Evolutionary conservation across 2,113 vertebrate species (phyloP).

Genomic region (Cepphus grylle): DNA sequence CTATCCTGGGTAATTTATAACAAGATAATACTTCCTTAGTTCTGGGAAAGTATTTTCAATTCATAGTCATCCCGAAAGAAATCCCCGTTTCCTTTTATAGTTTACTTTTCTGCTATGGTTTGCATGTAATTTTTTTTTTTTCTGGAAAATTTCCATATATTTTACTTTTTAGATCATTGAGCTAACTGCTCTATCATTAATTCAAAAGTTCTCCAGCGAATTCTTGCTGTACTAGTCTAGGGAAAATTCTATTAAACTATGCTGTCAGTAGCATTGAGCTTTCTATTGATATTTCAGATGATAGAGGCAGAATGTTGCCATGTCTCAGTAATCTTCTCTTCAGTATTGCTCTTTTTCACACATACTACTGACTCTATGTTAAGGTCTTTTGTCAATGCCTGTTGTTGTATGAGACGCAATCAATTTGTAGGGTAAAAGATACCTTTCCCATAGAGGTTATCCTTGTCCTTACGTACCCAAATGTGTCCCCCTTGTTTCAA

Average conservation of each 20-base stretch:
- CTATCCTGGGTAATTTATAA: not conserved
- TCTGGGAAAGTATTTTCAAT: not conserved
- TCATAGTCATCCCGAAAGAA: not conserved
- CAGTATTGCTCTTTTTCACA: not conserved
- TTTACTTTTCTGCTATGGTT: not conserved
- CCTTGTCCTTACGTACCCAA: not conserved
- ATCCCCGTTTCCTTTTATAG: accelerated
- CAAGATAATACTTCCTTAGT: not conserved
- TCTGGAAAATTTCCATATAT: not conserved
- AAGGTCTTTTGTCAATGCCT: not conserved
- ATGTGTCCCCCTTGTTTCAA: not conserved
- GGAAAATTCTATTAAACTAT: not conserved
- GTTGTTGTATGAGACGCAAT: not conserved
- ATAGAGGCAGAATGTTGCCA: not conserved
- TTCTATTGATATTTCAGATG: not conserved
- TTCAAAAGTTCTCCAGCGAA: not conserved
- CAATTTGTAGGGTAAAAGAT: not conserved
- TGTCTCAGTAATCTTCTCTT: not conserved
- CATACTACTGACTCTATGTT: not conserved
- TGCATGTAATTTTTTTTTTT: not conserved
- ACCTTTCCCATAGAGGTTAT: not conserved
- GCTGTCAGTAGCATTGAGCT: not conserved
- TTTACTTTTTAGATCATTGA: not conserved
- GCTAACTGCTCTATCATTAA: not conserved
- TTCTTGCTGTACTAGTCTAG: not conserved